Base-by-base conservation (phyloP, 2,888 invertebrate genomes). In the Drosophila mimica region DNA sequence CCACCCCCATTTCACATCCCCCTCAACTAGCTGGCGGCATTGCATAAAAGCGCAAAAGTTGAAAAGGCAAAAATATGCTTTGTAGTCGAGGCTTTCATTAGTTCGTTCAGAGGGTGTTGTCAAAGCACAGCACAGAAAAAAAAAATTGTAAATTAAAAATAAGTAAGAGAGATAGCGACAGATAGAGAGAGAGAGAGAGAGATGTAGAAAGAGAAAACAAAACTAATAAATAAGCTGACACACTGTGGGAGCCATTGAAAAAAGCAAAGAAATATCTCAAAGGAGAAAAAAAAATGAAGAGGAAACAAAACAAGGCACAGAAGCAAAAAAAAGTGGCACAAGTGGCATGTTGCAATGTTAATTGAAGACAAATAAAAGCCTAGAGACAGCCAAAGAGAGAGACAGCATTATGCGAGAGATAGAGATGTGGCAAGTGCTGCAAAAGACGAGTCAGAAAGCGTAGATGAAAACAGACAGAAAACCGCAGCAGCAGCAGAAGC, bases 341-440 rank as follows among this genome's bases (percentile, higher is more conserved):
- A 86, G 85, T 85, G 83, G 83, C 85, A 88, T 88, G 85, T 85
- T 86, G 88, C 85, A 89, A 87, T 87, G 87, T 88, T 88, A 88
- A 88, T 88, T 88, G 87, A 88, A 89, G 78, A 80, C 86, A 88
- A 89, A 88, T 81, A 81, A 76, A 76, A 81, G 73, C 58, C 67
- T 63, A 72, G 58, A 61, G 59, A 51, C 53, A 66, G 33, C 34
- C 15, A 25, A 25, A 60, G 15, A 17, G 38, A 13, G 11, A 63
- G 28, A 11, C 3, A 15, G 36, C 36, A 36, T 15, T 17, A 15
- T 36, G 20, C 30, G 30, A 38, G 20, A 28, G 15, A 40, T 4
- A 13, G 51, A 53, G 54, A 28, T 2, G 33, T 20, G 7, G n/a
- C 36, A n/a, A 25, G 46, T 34, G 31, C n/a, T 30, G 30, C 31